Conservation (phyloP, 2,113 vertebrate species). For the Pelusios castaneus region DNA sequence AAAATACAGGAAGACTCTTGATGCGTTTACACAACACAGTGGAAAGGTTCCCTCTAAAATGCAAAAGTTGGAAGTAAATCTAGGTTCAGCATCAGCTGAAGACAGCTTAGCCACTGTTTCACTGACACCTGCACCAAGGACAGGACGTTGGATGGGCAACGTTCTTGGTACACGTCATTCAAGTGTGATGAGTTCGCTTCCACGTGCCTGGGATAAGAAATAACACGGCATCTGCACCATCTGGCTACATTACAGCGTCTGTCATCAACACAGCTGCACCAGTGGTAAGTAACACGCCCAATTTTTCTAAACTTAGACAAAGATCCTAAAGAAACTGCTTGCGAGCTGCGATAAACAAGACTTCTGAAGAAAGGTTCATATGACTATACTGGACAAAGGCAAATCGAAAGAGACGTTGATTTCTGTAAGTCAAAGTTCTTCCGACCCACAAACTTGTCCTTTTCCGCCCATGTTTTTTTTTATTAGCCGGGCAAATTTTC, state of each 20-base stretch:
- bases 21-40: not conserved
- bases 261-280: not conserved
- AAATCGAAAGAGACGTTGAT: not conserved
- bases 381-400: not conserved
- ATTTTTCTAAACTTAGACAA: not conserved
- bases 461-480: not conserved
- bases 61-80: not conserved
- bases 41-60: not conserved
- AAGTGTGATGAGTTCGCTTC: not conserved
- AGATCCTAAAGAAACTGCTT: not conserved
- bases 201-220: not conserved
- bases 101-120: not conserved
- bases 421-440: not conserved
- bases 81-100: not conserved
- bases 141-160: not conserved
- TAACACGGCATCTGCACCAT: not conserved
- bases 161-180: not conserved
- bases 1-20: not conserved
- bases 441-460: too few relatives aligned
- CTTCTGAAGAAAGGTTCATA: not conserved
- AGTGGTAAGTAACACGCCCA: not conserved
- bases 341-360: not conserved
- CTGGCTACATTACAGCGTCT: not conserved
- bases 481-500: accelerated
- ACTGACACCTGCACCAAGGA: not conserved